phyloP scores from a whole-genome alignment of 1,140 invertebrate species.

The Drosophila neocordata region DNA sequence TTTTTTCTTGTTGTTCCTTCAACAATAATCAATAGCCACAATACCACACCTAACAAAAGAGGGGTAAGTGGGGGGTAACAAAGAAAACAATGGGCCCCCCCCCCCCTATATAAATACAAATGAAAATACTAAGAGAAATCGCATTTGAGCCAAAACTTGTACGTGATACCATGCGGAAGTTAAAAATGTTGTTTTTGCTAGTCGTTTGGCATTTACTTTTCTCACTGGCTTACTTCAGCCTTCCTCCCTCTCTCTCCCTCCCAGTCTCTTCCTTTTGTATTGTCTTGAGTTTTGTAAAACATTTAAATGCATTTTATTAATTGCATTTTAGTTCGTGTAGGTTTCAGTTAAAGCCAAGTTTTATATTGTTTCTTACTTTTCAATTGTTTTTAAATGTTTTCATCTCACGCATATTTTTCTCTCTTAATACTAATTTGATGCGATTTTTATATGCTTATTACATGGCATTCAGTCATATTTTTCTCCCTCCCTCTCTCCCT shows the following conservation, averaged over 20 bases:
- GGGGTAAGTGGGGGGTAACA: neutral
- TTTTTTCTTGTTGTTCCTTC: constrained; percentile 7
- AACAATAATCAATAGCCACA: constrained; percentile 42
- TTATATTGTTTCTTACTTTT: neutral
- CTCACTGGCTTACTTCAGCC: too few species aligned
- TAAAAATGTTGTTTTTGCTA: constrained; percentile 42
- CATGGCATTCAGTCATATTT: constrained; percentile 42
- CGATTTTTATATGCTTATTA: constrained; percentile 62
- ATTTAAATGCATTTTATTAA: constrained; percentile 68
- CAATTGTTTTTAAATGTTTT: constrained; percentile 53
- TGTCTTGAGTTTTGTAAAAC: neutral
- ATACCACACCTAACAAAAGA: neutral
- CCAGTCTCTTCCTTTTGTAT: neutral
- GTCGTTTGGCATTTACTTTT: constrained; percentile 24
- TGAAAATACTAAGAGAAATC: neutral
- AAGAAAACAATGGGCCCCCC: constrained; percentile 37
- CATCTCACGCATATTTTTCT: constrained; percentile 41
- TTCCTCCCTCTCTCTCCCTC: neutral
- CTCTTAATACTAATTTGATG: constrained; percentile 37
- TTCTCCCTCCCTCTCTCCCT: neutral
- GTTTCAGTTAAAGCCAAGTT: constrained; percentile 9
- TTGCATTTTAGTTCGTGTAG: constrained; percentile 40
- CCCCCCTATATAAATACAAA: constrained; percentile 13
- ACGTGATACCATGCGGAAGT: constrained; percentile 56
- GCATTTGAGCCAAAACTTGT: constrained; percentile 51